Conservation (phyloP, 1,140 invertebrate genomes). For the Araneus ventricosus region DNA sequence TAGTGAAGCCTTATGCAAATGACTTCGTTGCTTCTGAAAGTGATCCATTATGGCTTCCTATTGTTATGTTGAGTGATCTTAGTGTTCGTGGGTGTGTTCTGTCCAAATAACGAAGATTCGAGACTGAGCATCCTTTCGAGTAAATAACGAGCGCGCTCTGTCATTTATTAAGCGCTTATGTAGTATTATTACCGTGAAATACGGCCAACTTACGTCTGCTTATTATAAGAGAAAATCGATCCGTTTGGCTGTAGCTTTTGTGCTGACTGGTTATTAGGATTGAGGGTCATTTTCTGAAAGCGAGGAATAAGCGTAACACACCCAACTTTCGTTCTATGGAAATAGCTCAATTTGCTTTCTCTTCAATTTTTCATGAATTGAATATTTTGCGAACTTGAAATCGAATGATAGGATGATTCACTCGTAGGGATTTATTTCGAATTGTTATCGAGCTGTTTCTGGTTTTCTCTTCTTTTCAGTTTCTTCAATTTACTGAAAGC, state of each 20-base stretch:
- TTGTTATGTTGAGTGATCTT: constrained; percentile 13
- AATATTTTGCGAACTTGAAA: too few relatives aligned
- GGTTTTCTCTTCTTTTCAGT: too few relatives aligned
- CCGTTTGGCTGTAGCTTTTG: background rate
- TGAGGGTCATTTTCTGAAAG: background rate
- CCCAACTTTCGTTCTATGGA: too few relatives aligned
- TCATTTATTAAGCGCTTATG: constrained; percentile 22
- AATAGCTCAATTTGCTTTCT: too few relatives aligned
- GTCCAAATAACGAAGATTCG: constrained; percentile 18
- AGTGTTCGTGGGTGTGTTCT: constrained; percentile 13
- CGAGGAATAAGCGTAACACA: too few relatives aligned
- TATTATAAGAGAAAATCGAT: constrained; percentile 19
- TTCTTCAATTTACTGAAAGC: too few relatives aligned
- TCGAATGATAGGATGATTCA: too few relatives aligned
- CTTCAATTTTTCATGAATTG: too few relatives aligned
- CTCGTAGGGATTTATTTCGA: too few relatives aligned
- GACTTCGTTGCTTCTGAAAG: background rate
- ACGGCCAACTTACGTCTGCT: background rate
- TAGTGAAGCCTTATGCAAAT: background rate
- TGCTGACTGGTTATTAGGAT: background rate
- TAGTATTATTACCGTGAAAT: constrained; percentile 26
- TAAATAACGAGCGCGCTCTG: background rate
- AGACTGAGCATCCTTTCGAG: background rate
- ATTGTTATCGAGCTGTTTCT: too few relatives aligned
- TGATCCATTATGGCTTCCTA: background rate